These are phyloP conservation scores for Eugnorisma glareosa DNA, from an alignment of 2,888 invertebrate genomes.

Conservation along the genomic window DNA sequence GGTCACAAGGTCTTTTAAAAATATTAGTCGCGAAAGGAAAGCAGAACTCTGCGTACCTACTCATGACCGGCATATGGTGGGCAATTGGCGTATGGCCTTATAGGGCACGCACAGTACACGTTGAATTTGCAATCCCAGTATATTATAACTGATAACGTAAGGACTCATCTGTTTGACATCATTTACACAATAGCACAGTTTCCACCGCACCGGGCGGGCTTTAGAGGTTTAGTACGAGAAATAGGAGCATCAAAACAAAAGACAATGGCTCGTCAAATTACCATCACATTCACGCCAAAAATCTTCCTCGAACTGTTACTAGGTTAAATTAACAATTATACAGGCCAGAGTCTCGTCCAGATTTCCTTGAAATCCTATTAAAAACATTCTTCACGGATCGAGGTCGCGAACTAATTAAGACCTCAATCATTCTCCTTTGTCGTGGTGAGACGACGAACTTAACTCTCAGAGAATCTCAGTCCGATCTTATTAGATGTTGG, in stretches of 20 bases:
- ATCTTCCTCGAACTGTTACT: constrained; percentile 28
- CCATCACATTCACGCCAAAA: constrained; percentile 20
- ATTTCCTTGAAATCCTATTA: constrained; percentile 57
- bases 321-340: constrained; percentile 37
- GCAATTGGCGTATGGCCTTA: neutral
- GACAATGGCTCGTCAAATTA: constrained; percentile 33
- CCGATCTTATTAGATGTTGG: constrained; percentile 26
- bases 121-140: neutral
- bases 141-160: neutral
- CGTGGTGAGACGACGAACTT: constrained; percentile 48
- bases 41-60: neutral
- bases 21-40: no score
- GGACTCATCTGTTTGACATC: neutral
- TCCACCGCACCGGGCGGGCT: neutral
- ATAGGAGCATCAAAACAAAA: constrained; percentile 33
- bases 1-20: no score
- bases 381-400: constrained; percentile 58
- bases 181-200: neutral
- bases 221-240: neutral
- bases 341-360: constrained; percentile 24
- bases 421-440: constrained; percentile 55
- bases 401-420: constrained; percentile 58
- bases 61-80: no score
- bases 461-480: constrained; percentile 38
- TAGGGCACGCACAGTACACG: neutral